phyloP scores from a whole-genome alignment of 2,797 vertebrate species.

The Anguilla megastoma region DNA sequence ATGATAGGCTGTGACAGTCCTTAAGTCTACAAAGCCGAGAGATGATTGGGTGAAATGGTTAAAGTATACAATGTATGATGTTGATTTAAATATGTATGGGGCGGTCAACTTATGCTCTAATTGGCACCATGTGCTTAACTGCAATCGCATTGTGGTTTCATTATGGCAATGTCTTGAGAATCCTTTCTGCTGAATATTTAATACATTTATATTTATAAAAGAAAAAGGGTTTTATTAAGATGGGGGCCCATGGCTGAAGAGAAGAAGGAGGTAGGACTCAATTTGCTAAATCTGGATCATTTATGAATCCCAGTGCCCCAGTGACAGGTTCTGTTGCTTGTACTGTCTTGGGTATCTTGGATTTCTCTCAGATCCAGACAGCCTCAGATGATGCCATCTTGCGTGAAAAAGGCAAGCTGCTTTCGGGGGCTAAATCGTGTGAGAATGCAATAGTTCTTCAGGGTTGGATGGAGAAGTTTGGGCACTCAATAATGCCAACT shows the following conservation, averaged over 20 bases:
- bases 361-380: conserved; percentile 14
- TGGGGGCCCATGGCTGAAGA: conserved; percentile 53
- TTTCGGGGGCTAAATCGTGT: background rate
- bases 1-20: conserved; percentile 5
- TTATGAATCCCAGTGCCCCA: conserved; percentile 56
- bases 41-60: conserved; percentile 41
- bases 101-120: conserved; percentile 69
- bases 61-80: conserved; percentile 51
- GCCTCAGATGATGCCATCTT: background rate
- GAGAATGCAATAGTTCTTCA: conserved; percentile 21
- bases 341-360: conserved; percentile 40
- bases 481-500: conserved; percentile 8
- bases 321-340: conserved; percentile 52
- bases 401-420: conserved; percentile 13
- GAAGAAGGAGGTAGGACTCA: conserved; percentile 54
- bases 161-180: conserved; percentile 61
- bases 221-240: conserved; percentile 58
- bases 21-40: background rate
- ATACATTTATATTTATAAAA: conserved; percentile 63
- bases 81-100: conserved; percentile 68
- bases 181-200: conserved; percentile 62
- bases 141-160: conserved; percentile 40
- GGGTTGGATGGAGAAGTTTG: conserved; percentile 13
- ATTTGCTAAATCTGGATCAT: conserved; percentile 69
- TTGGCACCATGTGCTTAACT: conserved; percentile 55